Evolutionary conservation across 2,888 invertebrate species (phyloP).

Genomic region (Drosophila longiperda): DNA sequence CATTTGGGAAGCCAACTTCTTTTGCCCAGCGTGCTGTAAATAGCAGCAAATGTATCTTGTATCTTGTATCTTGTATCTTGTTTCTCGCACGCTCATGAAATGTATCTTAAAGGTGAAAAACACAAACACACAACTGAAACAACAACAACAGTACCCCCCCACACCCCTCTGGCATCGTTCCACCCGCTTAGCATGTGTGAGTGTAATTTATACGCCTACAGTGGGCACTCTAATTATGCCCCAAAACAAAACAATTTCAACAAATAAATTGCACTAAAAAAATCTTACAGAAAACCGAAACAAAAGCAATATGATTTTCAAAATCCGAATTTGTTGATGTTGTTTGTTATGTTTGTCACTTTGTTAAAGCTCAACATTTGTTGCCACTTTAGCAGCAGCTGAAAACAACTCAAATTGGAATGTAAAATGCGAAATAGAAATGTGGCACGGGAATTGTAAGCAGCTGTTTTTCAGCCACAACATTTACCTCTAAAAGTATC

Average conservation of each 20-base stretch:
- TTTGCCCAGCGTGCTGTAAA: background rate
- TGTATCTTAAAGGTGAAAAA: slow-evolving; percentile 18
- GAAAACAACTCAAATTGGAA: slow-evolving; percentile 28
- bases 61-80: background rate
- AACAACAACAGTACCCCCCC: background rate
- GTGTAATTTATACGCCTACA: background rate
- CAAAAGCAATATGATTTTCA: no score
- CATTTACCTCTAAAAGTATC: slow-evolving; percentile 37
- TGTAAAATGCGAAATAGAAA: slow-evolving; percentile 35
- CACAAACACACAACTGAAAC: background rate
- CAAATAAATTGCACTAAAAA: background rate
- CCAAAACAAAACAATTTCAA: background rate
- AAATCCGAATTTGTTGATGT: no score
- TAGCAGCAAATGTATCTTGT: slow-evolving; percentile 12
- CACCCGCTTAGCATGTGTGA: background rate
- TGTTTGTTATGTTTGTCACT: slow-evolving; percentile 3
- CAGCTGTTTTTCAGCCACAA: slow-evolving; percentile 32
- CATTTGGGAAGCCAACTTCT: slow-evolving; percentile 32
- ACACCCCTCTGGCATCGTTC: background rate
- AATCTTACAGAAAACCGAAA: no score
- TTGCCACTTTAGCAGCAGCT: background rate
- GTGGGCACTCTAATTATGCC: background rate
- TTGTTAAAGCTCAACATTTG: background rate
- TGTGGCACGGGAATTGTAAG: slow-evolving; percentile 34
- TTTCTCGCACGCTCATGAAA: slow-evolving; percentile 8